Evolutionary conservation across 1,140 invertebrate genomes (phyloP).

Genomic region (Brachionus angularis): DNA sequence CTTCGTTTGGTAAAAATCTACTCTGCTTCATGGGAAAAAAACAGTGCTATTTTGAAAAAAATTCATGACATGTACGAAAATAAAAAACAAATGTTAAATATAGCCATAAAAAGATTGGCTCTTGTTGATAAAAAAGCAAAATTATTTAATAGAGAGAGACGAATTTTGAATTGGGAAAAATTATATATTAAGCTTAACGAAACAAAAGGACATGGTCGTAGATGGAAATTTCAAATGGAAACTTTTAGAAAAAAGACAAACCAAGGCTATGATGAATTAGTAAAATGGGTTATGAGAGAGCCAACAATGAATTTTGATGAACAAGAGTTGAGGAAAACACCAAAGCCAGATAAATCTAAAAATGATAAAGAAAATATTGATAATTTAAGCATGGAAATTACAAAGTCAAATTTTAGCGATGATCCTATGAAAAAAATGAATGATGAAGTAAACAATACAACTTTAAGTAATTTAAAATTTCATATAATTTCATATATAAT

Average conservation of each 20-base stretch:
- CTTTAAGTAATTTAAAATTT: neutral
- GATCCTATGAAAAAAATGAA: neutral
- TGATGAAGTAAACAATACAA: neutral
- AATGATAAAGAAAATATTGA: neutral
- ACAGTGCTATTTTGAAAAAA: slow-evolving; percentile 55
- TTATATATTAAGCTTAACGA: slow-evolving; percentile 54
- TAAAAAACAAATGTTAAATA: slow-evolving; percentile 56
- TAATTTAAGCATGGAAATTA: neutral
- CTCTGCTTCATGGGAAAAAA: slow-evolving; percentile 57
- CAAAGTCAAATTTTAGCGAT: slow-evolving; percentile 5
- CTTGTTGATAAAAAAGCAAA: slow-evolving; percentile 55
- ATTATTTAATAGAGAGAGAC: slow-evolving; percentile 52
- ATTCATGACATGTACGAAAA: slow-evolving; percentile 56
- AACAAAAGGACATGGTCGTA: slow-evolving; percentile 53
- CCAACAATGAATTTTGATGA: neutral
- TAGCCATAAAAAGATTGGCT: slow-evolving; percentile 55
- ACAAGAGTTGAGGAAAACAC: neutral
- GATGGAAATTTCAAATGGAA: slow-evolving; percentile 58
- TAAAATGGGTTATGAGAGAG: slow-evolving; percentile 1
- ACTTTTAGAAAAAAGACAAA: slow-evolving; percentile 47
- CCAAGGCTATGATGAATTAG: slow-evolving; percentile 1
- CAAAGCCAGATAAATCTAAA: neutral
- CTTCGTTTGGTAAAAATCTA: slow-evolving; percentile 55
- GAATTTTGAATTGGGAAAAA: slow-evolving; percentile 58
- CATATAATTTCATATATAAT: neutral